phyloP scores from a whole-genome alignment of 2,797 vertebrate genomes.

The Falco concolor region DNA sequence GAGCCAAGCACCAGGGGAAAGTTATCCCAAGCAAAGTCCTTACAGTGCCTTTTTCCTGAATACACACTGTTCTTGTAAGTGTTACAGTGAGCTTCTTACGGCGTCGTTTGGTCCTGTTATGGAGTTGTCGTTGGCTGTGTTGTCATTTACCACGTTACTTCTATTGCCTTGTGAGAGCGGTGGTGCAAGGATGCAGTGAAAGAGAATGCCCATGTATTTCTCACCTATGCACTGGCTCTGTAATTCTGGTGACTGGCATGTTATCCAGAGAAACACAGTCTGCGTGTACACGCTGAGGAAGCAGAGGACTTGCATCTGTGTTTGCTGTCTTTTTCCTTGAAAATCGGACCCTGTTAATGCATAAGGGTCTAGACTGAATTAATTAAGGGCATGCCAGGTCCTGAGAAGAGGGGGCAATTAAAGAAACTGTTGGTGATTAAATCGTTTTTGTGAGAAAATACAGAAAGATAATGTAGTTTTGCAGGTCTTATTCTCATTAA shows the following conservation, averaged over 20 bases:
- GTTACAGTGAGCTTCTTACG: background rate
- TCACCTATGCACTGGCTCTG: background rate
- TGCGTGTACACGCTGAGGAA: background rate
- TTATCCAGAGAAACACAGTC: background rate
- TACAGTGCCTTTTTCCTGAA: background rate
- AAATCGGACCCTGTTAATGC: background rate
- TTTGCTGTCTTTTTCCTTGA: background rate
- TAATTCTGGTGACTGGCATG: background rate
- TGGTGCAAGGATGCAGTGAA: rapidly evolving
- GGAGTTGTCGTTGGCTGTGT: background rate
- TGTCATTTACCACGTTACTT: rapidly evolving
- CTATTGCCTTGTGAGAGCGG: background rate
- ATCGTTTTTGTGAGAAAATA: background rate
- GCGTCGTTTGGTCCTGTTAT: background rate
- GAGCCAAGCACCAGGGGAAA: background rate
- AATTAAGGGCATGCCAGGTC: background rate
- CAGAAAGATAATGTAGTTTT: background rate
- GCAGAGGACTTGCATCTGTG: background rate
- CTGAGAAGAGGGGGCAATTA: background rate
- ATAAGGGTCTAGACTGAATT: background rate
- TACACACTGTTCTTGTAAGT: rapidly evolving
- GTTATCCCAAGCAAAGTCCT: background rate
- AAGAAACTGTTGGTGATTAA: background rate
- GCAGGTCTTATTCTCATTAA: background rate
- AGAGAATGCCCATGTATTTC: background rate